A percentile compares a stretch with the other conserved stretches of the same genome.
phyloP scores from a whole-genome alignment of 2,888 invertebrate genomes.

The Caenorhabditis sp. region DNA sequence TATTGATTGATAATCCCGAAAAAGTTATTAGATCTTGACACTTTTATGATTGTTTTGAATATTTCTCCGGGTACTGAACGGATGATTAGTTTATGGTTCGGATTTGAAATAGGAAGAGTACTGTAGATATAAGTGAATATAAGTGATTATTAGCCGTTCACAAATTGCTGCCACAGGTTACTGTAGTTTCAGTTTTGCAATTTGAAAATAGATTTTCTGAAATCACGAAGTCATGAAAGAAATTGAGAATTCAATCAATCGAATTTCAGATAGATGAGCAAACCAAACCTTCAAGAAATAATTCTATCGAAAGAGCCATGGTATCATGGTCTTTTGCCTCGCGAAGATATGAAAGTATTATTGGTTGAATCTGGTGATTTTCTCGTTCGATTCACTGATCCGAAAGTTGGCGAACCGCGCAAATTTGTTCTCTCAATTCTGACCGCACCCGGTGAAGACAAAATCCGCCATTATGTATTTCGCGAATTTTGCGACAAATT shows the following conservation, averaged over 20 bases:
- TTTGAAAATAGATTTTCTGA: too few relatives aligned
- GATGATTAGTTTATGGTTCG: too few relatives aligned
- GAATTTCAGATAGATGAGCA: slow-evolving; percentile 2
- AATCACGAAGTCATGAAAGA: too few relatives aligned
- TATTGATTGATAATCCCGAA: too few relatives aligned
- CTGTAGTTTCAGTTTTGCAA: too few relatives aligned
- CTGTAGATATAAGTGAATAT: too few relatives aligned
- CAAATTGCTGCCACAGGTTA: too few relatives aligned
- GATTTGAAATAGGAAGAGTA: too few relatives aligned
- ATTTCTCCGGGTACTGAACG: too few relatives aligned
- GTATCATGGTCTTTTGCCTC: slow-evolving; percentile 58
- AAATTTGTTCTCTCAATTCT: slow-evolving; percentile 47
- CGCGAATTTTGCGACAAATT: slow-evolving; percentile 26
- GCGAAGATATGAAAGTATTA: slow-evolving; percentile 57
- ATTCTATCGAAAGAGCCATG: slow-evolving; percentile 30
- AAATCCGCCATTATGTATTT: slow-evolving; percentile 53
- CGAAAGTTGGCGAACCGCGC: slow-evolving; percentile 39
- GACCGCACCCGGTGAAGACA: slow-evolving; percentile 14
- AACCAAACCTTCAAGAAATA: slow-evolving; percentile 5
- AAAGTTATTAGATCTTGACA: too few relatives aligned
- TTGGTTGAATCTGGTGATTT: slow-evolving; percentile 51
- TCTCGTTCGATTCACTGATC: slow-evolving; percentile 54
- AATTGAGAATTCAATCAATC: neutral
- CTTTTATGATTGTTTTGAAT: too few relatives aligned
- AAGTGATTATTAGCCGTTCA: too few relatives aligned